Conservation (phyloP, 2,113 vertebrate species). For the Fukomys damarensis region DNA sequence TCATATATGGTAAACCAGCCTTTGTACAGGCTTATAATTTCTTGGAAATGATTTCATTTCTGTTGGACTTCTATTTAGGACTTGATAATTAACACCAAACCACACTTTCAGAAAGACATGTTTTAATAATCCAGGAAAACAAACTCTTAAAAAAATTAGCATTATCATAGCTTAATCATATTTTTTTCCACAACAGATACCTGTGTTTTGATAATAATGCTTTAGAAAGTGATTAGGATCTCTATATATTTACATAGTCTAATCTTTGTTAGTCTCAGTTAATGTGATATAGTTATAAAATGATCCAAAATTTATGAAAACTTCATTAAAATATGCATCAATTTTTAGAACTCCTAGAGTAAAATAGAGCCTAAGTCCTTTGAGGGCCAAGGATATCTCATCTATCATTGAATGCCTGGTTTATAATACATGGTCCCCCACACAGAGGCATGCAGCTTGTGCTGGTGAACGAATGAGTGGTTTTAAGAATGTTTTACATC, state of each 20-base stretch:
- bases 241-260: not conserved
- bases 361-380: not conserved
- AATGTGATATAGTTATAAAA: not conserved
- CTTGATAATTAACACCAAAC: not conserved
- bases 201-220: not conserved
- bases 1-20: not conserved
- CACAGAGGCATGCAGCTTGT: not conserved
- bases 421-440: not conserved
- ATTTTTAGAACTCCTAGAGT: not conserved
- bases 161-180: not conserved
- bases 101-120: not conserved
- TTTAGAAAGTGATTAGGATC: not conserved
- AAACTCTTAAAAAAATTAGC: not conserved
- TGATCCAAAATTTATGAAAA: not conserved
- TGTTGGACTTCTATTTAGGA: not conserved
- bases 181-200: not conserved
- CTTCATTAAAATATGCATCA: not conserved
- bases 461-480: conserved; percentile 9
- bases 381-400: not conserved
- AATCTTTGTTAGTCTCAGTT: not conserved
- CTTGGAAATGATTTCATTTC: not conserved
- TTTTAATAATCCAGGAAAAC: conserved; percentile 1
- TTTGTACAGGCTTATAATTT: not conserved
- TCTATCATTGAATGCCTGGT: not conserved
- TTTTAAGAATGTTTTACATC: not conserved